Evolutionary conservation across 2,113 vertebrate species (phyloP), one percentile per base, ranked within the genome.

Genomic region (Myotis lucifugus): DNA sequence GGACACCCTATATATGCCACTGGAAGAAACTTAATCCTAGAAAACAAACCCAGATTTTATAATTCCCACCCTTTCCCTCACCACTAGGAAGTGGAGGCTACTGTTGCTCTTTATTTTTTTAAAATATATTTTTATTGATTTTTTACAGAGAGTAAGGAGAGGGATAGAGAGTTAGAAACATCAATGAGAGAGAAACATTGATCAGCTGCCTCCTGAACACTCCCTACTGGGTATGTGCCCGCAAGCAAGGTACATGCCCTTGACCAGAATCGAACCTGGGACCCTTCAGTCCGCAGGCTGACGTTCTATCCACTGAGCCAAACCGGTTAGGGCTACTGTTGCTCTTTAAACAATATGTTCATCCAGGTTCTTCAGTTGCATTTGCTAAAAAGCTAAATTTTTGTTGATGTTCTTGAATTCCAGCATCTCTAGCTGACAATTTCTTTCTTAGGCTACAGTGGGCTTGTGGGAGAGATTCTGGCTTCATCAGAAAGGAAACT

Each of bases 11-110:
- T 27, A 27, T 72, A 64, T 2, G 50, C 11, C 21, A 46, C 0
- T 66, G 74, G 78, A 88, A 97, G 93, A 69, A 95, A 81, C 4
- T 34, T 27, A 29, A 64, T 94, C 48, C 85, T 76, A 74, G 19
- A 81, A 96, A 93, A 48, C 1, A 76, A 87, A 76, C 32, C 27
- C 42, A 86, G 48, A 59, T 46, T 34, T 50, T 54, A 9, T 40
- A 48, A 61, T 14, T 25, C 4, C 27, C 13, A 86, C 6, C 32
- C 13, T 89, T 6, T n/a, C 29, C 12, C 9, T 78, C 5, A 59
- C 1, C 23, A 25, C 48, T 77, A 69, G 18, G 42, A 69, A 88
- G 34, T 74, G 0, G 14, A 88, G 18, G 25, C 50, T 78, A 50
- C 32, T 79, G 77, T 69, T 82, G 23, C 56, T 46, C 34, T 79